Percentiles rank a stretch among this genome's conserved stretches.
phyloP scores from a whole-genome alignment of 2,797 vertebrate genomes.

The Aphelocoma californica region DNA sequence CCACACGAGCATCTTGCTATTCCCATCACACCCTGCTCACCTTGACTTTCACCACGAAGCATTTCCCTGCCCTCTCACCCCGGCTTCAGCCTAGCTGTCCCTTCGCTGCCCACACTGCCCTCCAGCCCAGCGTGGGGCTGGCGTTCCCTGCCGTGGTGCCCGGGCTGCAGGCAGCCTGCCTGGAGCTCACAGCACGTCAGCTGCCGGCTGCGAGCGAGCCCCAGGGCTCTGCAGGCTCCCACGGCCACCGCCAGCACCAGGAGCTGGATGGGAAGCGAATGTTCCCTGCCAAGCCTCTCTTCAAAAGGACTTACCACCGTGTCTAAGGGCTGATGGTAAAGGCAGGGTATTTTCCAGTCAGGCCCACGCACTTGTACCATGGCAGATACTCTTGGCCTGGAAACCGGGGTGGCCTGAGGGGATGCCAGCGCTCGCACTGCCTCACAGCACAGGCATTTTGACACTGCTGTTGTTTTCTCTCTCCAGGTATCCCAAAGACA shows the following conservation, averaged over 20 bases:
- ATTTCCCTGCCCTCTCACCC: background rate
- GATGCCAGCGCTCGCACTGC: accelerated
- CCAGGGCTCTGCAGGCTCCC: background rate
- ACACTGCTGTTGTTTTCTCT: background rate
- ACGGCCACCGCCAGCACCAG: background rate
- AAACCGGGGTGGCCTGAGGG: background rate
- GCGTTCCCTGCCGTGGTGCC: background rate
- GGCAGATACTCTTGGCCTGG: background rate
- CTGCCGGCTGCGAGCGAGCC: background rate
- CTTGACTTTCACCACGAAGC: accelerated
- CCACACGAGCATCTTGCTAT: background rate
- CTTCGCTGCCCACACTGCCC: accelerated
- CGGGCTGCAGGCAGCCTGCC: background rate
- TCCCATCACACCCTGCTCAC: background rate
- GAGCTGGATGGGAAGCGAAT: background rate
- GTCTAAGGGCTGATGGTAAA: background rate
- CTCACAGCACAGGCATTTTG: background rate
- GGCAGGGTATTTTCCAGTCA: constrained; percentile 22
- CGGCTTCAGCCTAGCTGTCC: background rate
- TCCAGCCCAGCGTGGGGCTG: accelerated
- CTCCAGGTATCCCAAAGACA: background rate
- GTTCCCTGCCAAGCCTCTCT: background rate
- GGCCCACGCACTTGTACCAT: background rate
- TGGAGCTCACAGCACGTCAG: accelerated
- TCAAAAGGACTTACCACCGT: background rate